Conservation (phyloP, 2,888 invertebrate genomes). For the Hedychridium roseum region DNA sequence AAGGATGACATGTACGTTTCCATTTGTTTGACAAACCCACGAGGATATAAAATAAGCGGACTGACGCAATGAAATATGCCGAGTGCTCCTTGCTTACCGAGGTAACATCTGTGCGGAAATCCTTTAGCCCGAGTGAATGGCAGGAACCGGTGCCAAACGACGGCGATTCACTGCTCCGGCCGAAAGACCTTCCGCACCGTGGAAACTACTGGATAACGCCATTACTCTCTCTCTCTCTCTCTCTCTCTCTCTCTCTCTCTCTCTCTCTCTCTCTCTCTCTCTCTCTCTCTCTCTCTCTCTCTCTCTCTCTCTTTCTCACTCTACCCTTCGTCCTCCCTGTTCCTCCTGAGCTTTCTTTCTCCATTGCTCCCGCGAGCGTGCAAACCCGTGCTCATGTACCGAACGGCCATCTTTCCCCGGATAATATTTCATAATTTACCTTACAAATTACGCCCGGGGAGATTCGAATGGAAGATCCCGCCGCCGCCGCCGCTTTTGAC, state of each 20-base stretch:
- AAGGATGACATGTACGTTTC: too few species aligned
- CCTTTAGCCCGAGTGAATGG: conserved; percentile 28
- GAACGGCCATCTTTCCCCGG: background rate
- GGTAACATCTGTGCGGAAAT: conserved; percentile 45
- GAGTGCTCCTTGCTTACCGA: conserved; percentile 41
- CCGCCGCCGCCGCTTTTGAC: too few species aligned
- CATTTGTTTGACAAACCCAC: too few species aligned
- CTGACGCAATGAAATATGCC: conserved; percentile 50
- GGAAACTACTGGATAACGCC: background rate
- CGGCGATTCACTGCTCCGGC: too few species aligned
- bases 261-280: too few species aligned
- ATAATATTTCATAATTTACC: conserved; percentile 9
- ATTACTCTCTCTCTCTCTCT: conserved; percentile 1
- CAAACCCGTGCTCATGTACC: background rate
- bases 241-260: too few species aligned
- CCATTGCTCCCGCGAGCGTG: too few species aligned
- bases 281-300: too few species aligned
- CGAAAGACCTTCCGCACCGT: too few species aligned
- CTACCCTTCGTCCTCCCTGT: too few species aligned
- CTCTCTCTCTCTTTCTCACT: too few species aligned
- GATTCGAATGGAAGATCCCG: background rate
- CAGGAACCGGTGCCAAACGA: conserved; percentile 3
- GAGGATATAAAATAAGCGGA: conserved; percentile 30
- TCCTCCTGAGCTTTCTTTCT: too few species aligned
- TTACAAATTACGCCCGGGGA: conserved; percentile 11